Evolutionary conservation across 2,888 invertebrate species (phyloP), one percentile per base, ranked within the genome.

Genomic region (Desoria tigrina): DNA sequence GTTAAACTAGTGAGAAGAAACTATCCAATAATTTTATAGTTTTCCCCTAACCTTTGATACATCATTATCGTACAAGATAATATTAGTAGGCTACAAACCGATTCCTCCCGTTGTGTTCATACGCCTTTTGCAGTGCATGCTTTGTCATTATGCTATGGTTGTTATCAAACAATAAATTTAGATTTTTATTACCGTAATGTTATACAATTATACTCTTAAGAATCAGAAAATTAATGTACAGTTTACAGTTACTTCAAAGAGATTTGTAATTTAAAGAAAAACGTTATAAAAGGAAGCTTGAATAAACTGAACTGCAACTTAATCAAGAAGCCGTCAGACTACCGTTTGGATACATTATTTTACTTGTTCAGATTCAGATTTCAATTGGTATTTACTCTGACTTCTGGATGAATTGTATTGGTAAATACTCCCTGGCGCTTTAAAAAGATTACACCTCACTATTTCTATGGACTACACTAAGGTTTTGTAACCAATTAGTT

Each of bases 51-150:
- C 58, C 32, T 45, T 49, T 49, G 27, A 58, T 37, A 32, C 32
- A 32, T 4, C 32, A 11, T 32, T n/a, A n/a, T 32, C 32, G 11
- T 32, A 32, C 11, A 7, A 32, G 11, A 7, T 7, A 11, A 32
- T 32, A 32, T 7, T 32, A 32, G 4, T 32, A 32, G 32, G 11
- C 32, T 4, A 32, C 4, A 32, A 32, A 32, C 26, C 26, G 55
- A 54, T 59, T 59, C 60, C 56, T 60, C 60, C 50, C 55, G 60
- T 67, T 67, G 67, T 67, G 67, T 63, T 67, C 66, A 66, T 57
- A 59, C 28, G 66, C 66, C 62, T 66, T 66, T 58, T 53, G 62
- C 59, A 59, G 66, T 61, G 61, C 53, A 62, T 66, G 62, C 66
- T 63, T 66, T 50, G 39, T 51, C 26, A 16, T 32, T 28, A 54